Evolutionary conservation across 1,140 invertebrate species (phyloP), one percentile per base, ranked within the genome.

Genomic region (Drosophila takahashii): DNA sequence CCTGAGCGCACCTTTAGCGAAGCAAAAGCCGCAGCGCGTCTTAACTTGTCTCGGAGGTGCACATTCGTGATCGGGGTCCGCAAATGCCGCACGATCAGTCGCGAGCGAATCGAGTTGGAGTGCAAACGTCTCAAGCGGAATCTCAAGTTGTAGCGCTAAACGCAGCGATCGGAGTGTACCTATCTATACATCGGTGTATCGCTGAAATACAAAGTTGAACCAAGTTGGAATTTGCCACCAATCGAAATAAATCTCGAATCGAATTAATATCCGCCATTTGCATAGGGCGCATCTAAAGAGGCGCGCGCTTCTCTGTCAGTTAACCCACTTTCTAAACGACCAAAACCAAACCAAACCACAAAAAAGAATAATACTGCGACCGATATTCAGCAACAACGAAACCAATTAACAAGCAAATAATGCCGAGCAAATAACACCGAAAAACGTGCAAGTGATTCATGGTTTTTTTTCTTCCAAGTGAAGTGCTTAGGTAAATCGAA

Each of bases 311-410:
- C 58, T 59, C 44, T 57, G 61, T 69, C 77, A 77, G 65, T 81
- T 86, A 89, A 86, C 83, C 83, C 62, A 86, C 83, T 86, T 86
- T 86, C 83, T 86, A 86, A 86, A 86, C 84, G 84, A 86, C 70
- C 65, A 59, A 59, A 62, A 69, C 47, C 51, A 50, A 57, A 80
- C 51, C 56, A 32, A 81, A 64, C 60, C 36, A 65, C 74, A 22
- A 29, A 36, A 42, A 70, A 71, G 67, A 67, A 73, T 80, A 67
- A 67, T 67, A 67, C 64, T 65, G 34, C 81, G 54, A 77, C 61
- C 53, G 76, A 69, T 57, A 78, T 65, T 70, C 50, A 36, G 81
- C 70, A 48, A 84, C 67, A 74, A 81, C 83, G 79, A 87, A 79
- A 70, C 45, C 69, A 83, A 89, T 86, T 83, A 89, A 89, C 83